These are phyloP conservation scores for Tribolium castaneum DNA, from an alignment of 1,140 invertebrate species.

Conservation along the genomic window DNA sequence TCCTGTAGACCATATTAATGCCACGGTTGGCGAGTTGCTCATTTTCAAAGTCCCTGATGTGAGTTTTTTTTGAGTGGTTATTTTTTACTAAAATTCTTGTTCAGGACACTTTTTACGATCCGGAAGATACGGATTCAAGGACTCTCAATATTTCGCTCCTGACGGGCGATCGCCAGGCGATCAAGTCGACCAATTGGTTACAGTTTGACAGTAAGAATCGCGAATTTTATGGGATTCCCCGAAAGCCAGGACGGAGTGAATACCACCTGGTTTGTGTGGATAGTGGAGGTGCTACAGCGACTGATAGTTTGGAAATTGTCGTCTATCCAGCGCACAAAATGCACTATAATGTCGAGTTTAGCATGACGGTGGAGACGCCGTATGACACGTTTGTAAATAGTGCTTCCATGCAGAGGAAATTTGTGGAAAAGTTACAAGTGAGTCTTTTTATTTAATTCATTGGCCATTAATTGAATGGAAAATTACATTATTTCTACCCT, in stretches of 20 bases:
- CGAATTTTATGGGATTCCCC: conserved; percentile 89
- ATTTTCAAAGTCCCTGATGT: conserved; percentile 83
- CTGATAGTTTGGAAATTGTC: conserved; percentile 83
- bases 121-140: conserved; percentile 81
- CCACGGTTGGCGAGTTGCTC: conserved; percentile 80
- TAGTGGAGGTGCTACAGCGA: conserved; percentile 75
- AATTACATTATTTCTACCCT: too few species aligned
- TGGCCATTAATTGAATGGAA: too few species aligned
- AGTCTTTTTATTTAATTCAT: too few species aligned
- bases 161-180: conserved; percentile 75
- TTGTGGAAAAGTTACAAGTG: conserved; percentile 78
- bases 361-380: conserved; percentile 80
- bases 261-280: conserved; percentile 83
- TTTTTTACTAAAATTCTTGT: conserved; percentile 9
- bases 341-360: conserved; percentile 77
- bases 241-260: conserved; percentile 77
- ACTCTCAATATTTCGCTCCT: conserved; percentile 80
- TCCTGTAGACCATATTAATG: conserved; percentile 85
- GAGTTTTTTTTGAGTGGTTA: conserved; percentile 55
- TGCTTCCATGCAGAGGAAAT: conserved; percentile 76
- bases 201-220: conserved; percentile 90
- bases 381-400: conserved; percentile 79
- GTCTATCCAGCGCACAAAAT: conserved; percentile 69
- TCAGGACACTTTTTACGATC: conserved; percentile 91
- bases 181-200: conserved; percentile 82